Base-by-base conservation (phyloP, 2,113 vertebrate species). In the Bufo gargarizans region DNA sequence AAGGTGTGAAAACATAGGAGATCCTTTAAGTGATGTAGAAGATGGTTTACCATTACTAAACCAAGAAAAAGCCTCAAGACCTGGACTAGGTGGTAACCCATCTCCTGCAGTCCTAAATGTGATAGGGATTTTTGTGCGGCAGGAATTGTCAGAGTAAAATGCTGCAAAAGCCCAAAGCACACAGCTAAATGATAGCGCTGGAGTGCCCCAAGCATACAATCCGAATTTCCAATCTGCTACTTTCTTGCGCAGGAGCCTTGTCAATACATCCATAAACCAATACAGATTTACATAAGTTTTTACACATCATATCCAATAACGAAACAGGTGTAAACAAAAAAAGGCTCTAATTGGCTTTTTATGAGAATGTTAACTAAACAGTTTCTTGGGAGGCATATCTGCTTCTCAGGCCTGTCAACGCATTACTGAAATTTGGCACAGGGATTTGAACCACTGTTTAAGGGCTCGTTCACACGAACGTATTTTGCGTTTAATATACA, bases 21-120 rank as follows among this genome's bases (percentile, higher is more conserved):
- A 77, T 53, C 71, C 82, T 80, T 58, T 63, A 83, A 58, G 81
- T 78, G 72, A 61, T 84, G 87, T 71, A 88, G 69, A 84, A 77
- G 81, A 61, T 88, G 87, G 81, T 76, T 77, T 88, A 76, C 72
- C 87, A 77, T 61, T 33, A 63, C 17, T 43, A 17, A 56, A 33
- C 7, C n/a, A 78, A 22, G 9, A 33, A 13, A 6, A 78, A 22
- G 58, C 13, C 17, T 19, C 14, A 43, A 20, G 33, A 59, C 58
- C 3, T 74, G 53, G 55, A 82, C 43, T 61, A 11, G 33, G 4
- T 76, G 82, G 67, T 78, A 89, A 89, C 59, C 59, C 82, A 84
- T 53, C 82, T 45, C 59, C 81, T 78, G 74, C 14, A 49, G 61
- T 53, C 49, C 56, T 74, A n/a, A 77, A 19, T 19, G 14, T 56